Base-by-base conservation (phyloP, 2,888 invertebrate species). In the Leucoptera coffeella region DNA sequence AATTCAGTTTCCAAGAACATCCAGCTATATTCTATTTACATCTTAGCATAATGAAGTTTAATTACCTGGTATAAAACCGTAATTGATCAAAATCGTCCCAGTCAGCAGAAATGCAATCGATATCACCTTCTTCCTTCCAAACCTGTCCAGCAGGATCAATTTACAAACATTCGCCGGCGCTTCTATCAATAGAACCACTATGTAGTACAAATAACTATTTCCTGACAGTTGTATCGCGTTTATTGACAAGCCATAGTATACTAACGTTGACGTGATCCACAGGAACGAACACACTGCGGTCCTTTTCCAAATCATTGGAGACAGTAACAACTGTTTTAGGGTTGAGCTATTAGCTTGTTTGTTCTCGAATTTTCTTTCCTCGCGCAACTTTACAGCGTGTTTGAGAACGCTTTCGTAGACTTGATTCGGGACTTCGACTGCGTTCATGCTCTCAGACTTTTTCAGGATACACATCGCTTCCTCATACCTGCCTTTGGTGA, bases 241-340 rank as follows among this genome's bases (percentile, higher is more conserved):
- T 22, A 89, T 71, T 1, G 85, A 85, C 15, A 89, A 54, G 0
- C 89, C 89, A 35, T 86, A 88, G 48, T 85, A 89, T 5, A 87
- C 80, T 30, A 88, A 72, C 3, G 84, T 81, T 30, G 83, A 85
- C 1, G 85, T 78, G 8, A 82, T 76, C 87, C 87, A 87, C 35
- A 85, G 78, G 35, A 85, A 77, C 2, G 82, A 82, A 32, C 85
- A 84, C 14, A 77, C 80, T 23, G 77, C 46, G 12, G 82, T 47
- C 32, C 82, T 59, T 17, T 76, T 55, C 43, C 78, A 62, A 20
- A 83, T 69, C 44, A 72, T 67, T 2, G 57, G 44, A 0, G 78
- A 77, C 8, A 46, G 39, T 1, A 67, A 32, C 8, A 67, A 35
- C 30, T 67, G 64, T 21, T 50, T 57, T 31, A 69, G 59, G 0